A percentile compares a stretch with the other conserved stretches of the same genome.
Conservation (phyloP, 2,888 invertebrate genomes). For the Arrhopalites spinosus region DNA sequence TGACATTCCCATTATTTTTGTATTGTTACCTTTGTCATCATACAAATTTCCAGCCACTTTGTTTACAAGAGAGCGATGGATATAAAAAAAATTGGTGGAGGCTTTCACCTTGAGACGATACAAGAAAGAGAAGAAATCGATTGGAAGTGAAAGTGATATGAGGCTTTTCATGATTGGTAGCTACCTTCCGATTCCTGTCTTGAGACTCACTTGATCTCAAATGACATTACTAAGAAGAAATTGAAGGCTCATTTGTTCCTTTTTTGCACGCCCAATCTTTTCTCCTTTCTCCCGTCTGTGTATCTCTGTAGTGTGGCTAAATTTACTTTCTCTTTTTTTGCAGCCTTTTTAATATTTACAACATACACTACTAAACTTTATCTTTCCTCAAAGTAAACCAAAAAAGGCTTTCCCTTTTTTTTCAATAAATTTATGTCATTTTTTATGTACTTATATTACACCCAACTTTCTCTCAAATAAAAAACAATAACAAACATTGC, state of each 20-base stretch:
- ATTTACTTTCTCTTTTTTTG: too few species aligned
- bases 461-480: too few species aligned
- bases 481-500: too few species aligned
- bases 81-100: background rate
- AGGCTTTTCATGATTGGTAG: background rate
- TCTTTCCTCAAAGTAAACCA: too few species aligned
- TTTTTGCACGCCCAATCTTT: background rate
- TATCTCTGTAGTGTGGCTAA: background rate
- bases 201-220: background rate
- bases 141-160: background rate
- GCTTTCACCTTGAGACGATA: too few species aligned
- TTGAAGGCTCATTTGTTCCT: conserved; percentile 30
- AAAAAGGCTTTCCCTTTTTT: background rate
- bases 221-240: background rate
- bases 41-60: too few species aligned
- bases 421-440: too few species aligned
- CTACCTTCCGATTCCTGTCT: conserved; percentile 7
- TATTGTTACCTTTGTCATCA: too few species aligned
- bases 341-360: too few species aligned
- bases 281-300: background rate
- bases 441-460: too few species aligned
- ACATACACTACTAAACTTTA: too few species aligned
- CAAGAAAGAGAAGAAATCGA: background rate
- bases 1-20: background rate
- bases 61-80: background rate